Evolutionary conservation across 2,797 vertebrate species (phyloP), one percentile per base, ranked within the genome.

Genomic region (Philypnodon macrostomus): DNA sequence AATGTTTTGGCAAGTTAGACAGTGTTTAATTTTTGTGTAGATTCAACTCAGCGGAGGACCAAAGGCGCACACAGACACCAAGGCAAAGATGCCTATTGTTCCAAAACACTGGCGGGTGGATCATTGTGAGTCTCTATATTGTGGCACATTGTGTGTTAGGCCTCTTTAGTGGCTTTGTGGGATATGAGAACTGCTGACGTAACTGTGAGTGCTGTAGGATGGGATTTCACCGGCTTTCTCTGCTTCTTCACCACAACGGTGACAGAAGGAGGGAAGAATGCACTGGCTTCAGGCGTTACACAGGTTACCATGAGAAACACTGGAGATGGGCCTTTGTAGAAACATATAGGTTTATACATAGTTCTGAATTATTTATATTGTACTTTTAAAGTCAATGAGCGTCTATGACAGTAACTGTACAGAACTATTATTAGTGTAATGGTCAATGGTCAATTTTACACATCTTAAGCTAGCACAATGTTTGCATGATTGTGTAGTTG

Each of bases 181-280:
- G 82, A 82, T 75, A 74, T 86, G 81, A 85, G 84, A 84, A 83
- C 51, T 81, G 81, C 85, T 88, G 87, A 87, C 74, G 79, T 88
- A 85, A 87, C 69, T 24, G 30, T 58, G 67, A 81, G 61, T 12
- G 69, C 80, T 77, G 75, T 58, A 45, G 82, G 83, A 88, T 84
- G 83, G 82, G 85, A 81, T 85, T 87, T 86, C 85, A 85, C 48
- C 19, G 44, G 69, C 74, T 80, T 78, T 84, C 79, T 84, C 70
- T 73, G 58, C 47, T 67, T 70, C 77, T 81, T 73, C 70, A 73
- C 67, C 64, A 57, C 47, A 14, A 66, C 5, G 55, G 63, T 85
- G 81, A 85, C 79, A 72, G 63, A 72, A 71, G 70, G 38, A 59
- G 62, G 46, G 66, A 85, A 75, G 83, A 88, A 87, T 85, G 80